Evolutionary conservation across 2,888 invertebrate genomes (phyloP), one percentile per base, ranked within the genome.

Genomic region (Galerucella calmariensis): DNA sequence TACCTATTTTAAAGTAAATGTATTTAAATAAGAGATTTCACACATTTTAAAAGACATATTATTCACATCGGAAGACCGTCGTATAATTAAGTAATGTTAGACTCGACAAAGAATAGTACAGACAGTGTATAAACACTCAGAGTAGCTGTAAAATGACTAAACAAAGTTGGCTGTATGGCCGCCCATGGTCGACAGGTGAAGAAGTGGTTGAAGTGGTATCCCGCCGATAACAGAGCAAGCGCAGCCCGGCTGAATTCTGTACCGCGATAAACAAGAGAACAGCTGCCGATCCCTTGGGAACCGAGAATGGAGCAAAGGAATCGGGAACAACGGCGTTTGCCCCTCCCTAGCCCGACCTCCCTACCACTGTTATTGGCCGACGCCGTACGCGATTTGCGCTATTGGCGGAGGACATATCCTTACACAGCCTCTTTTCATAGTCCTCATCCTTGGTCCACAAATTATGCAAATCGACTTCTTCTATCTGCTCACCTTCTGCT

Each of bases 401-500:
- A 82, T 81, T 81, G 81, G 81, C 72, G 63, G 72, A 76, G 75
- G 68, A 70, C 51, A 67, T 61, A 67, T 72, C 75, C 72, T 74
- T 73, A 72, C 59, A 73, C 82, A 80, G 82, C 81, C 83, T 82
- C 82, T 81, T 81, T 78, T 76, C 78, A 73, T 78, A 81, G 78
- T 81, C 81, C 82, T 82, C 79, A 81, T 79, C 80, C 81, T 78
- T 81, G 81, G 81, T 81, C 80, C 79, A 81, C 78, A 81, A 85
- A 85, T 86, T 85, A 85, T 85, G 85, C 83, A 85, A 86, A 86
- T 86, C 84, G 81, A 80, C 80, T 81, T 78, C 81, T 78, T 78
- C 79, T 78, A 74, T 78, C 83, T 82, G 84, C 84, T 85, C 83
- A 85, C 84, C 84, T 85, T 81, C 82, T 84, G 84, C 81, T 82